phyloP scores from a whole-genome alignment of 2,113 vertebrate genomes.

The Chionodraco myersi region DNA sequence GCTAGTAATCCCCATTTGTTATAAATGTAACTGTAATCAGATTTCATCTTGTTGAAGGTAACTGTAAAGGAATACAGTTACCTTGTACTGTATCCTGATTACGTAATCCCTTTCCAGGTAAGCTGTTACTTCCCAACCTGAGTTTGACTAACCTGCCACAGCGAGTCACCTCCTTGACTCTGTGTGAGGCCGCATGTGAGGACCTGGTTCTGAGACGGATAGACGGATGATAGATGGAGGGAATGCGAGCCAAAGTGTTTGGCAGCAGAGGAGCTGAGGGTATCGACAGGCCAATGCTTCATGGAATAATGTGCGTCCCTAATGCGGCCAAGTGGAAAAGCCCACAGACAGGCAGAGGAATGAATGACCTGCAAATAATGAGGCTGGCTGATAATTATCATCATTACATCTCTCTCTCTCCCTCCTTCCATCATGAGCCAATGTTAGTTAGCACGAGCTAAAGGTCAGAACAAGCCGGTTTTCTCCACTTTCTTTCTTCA shows the following conservation, averaged over 20 bases:
- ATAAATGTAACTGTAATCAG: no score
- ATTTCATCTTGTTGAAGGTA: no score
- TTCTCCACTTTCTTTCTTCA: neutral
- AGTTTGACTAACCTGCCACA: no score
- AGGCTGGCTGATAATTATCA: slow-evolving; percentile 30
- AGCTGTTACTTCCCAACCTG: no score
- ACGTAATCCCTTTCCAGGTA: no score
- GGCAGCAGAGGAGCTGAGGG: slow-evolving; percentile 32
- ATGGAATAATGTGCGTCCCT: slow-evolving; percentile 34
- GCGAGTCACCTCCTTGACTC: neutral
- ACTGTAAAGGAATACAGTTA: no score
- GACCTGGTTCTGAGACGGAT: slow-evolving; percentile 29
- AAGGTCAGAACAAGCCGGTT: slow-evolving; percentile 28
- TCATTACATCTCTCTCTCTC: slow-evolving; percentile 3
- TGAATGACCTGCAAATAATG: slow-evolving; percentile 32
- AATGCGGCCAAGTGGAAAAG: slow-evolving; percentile 19
- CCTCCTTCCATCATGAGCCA: slow-evolving; percentile 2
- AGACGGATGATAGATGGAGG: slow-evolving; percentile 46
- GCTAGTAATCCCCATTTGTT: no score
- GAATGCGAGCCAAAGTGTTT: slow-evolving; percentile 38
- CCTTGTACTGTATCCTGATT: no score
- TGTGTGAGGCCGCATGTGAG: slow-evolving; percentile 29
- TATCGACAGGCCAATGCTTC: slow-evolving; percentile 38
- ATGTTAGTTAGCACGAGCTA: neutral
- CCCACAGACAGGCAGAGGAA: slow-evolving; percentile 2